phyloP scores from a whole-genome alignment of 2,797 vertebrate species.

The Vultur gryphus region DNA sequence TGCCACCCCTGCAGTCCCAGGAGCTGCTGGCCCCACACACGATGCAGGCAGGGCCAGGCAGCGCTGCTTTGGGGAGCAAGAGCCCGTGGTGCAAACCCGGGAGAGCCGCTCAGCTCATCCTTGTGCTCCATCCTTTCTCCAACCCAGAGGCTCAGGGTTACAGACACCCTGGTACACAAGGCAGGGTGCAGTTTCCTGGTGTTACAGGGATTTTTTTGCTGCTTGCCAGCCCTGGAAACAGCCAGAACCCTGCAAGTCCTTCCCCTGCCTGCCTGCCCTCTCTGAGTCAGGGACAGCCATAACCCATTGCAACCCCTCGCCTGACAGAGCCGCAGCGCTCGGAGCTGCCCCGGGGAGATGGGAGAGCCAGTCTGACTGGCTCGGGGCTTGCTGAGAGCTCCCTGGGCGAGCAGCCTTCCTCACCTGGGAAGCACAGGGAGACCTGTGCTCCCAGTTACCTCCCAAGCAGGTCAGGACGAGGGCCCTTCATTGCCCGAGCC shows the following conservation, averaged over 20 bases:
- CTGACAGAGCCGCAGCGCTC: neutral
- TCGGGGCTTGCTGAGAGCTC: neutral
- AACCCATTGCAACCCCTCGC: neutral
- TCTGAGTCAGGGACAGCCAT: neutral
- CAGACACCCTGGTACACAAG: neutral
- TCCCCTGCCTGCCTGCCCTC: neutral
- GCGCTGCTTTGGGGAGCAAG: neutral
- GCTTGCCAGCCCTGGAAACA: neutral
- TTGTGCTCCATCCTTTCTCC: neutral
- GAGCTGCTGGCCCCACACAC: neutral
- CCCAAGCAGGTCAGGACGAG: slow-evolving; percentile 39
- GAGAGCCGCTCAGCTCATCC: neutral
- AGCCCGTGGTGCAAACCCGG: neutral
- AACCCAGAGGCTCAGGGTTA: neutral
- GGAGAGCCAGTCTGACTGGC: slow-evolving; percentile 44
- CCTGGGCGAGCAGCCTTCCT: neutral
- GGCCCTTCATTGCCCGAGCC: slow-evolving; percentile 9
- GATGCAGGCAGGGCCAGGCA: neutral
- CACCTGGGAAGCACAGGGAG: neutral
- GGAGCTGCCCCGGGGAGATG: neutral
- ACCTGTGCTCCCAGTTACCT: slow-evolving; percentile 37
- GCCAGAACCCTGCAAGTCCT: neutral
- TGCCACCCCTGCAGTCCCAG: neutral
- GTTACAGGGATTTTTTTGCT: neutral
- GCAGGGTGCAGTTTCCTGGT: neutral